These are phyloP conservation scores for Butorides virescens DNA, from an alignment of 2,113 vertebrate species.

Conservation along the genomic window DNA sequence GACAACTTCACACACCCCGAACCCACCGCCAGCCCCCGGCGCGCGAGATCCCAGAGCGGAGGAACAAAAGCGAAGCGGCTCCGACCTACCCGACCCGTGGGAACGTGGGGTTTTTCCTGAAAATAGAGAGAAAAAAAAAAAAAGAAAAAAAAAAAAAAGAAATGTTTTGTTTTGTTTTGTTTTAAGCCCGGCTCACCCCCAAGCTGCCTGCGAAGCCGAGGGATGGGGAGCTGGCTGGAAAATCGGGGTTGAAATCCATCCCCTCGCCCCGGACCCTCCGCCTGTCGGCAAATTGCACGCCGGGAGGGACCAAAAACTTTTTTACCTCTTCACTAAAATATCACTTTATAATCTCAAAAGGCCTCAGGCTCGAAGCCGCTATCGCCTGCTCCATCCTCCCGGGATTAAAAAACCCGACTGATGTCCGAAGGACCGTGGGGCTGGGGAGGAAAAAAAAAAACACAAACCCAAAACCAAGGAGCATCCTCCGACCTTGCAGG, in stretches of 20 bases:
- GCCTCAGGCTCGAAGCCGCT: background rate
- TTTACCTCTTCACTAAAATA: constrained; percentile 26
- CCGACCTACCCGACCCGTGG: constrained; percentile 55
- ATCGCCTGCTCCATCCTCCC: background rate
- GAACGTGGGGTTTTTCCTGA: constrained; percentile 35
- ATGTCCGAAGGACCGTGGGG: background rate
- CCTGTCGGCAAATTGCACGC: background rate
- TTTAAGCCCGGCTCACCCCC: background rate
- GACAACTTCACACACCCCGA: constrained; percentile 63
- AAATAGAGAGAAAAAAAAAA: constrained; percentile 18
- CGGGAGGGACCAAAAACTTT: constrained; percentile 31
- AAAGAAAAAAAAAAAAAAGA: background rate
- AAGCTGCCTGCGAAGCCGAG: background rate
- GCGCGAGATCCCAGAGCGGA: constrained; percentile 19
- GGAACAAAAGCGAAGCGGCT: constrained; percentile 58
- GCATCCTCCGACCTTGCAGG: constrained; percentile 15
- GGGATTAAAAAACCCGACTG: background rate
- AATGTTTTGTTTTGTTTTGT: background rate
- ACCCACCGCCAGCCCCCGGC: constrained; percentile 50
- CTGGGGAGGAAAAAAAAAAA: background rate
- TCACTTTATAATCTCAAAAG: background rate
- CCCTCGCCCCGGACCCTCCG: background rate
- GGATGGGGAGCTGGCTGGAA: constrained; percentile 30
- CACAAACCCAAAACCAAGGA: background rate
- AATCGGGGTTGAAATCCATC: background rate